A percentile compares a stretch with the other conserved stretches of the same genome.
phyloP scores from a whole-genome alignment of 2,888 invertebrate species.

The Rhyacophila evoluta region DNA sequence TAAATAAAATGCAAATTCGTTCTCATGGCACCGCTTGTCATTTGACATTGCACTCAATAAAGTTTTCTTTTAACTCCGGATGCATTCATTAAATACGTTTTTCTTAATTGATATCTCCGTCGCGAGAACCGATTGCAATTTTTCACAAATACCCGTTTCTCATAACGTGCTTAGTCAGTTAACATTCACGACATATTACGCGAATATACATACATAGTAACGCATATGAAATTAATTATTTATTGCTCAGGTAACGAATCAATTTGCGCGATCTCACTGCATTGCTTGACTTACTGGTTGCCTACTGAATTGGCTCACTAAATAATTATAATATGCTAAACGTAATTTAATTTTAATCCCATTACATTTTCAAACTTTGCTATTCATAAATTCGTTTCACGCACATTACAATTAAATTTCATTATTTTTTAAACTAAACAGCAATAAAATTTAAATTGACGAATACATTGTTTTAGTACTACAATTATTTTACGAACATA shows the following conservation, averaged over 20 bases:
- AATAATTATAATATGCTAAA: not conserved
- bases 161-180: not conserved
- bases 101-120: slow-evolving; percentile 16
- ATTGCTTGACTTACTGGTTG: not conserved
- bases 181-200: not conserved
- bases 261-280: not conserved
- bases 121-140: slow-evolving; percentile 14
- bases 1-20: not conserved
- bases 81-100: slow-evolving; percentile 14
- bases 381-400: slow-evolving; percentile 14
- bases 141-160: slow-evolving; percentile 13
- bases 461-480: not conserved
- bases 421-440: not conserved
- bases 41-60: not conserved
- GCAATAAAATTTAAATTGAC: not conserved
- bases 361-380: not conserved
- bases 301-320: not conserved
- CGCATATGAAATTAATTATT: not conserved
- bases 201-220: not conserved
- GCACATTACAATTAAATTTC: not conserved
- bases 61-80: slow-evolving; percentile 4
- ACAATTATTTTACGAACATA: too few species aligned
- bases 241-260: not conserved
- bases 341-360: not conserved
- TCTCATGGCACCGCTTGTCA: not conserved